These are phyloP conservation scores for Arion vulgaris DNA, from an alignment of 1,140 invertebrate genomes.

Conservation along the genomic window DNA sequence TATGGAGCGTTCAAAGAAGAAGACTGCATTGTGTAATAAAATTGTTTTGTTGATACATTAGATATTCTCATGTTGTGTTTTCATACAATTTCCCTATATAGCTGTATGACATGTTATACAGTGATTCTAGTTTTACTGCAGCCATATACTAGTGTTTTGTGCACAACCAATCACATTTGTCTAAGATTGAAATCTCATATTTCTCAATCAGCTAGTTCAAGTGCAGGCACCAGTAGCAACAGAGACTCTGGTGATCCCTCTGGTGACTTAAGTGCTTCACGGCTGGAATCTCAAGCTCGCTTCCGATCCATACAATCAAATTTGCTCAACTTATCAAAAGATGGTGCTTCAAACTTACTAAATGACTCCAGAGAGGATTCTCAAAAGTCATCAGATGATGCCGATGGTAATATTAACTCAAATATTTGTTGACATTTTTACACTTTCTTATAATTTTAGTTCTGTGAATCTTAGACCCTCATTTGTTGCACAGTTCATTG, in stretches of 20 bases:
- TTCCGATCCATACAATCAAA: background rate
- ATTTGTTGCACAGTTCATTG: no score
- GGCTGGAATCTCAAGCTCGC: background rate
- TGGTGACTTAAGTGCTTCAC: background rate
- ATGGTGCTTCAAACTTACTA: background rate
- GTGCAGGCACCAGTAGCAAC: background rate
- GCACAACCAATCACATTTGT: no score
- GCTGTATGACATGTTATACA: no score
- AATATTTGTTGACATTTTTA: background rate
- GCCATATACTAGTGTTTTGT: no score
- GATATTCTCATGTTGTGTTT: no score
- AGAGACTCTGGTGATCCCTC: background rate
- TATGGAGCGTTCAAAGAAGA: no score
- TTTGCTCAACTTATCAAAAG: background rate
- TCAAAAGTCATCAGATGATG: constrained; percentile 22
- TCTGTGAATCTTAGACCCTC: background rate
- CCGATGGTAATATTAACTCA: background rate
- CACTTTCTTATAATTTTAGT: background rate
- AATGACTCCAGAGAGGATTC: constrained; percentile 18
- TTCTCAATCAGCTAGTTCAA: background rate
- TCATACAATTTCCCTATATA: no score
- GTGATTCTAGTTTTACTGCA: no score
- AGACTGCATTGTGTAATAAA: no score
- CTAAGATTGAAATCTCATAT: no score
- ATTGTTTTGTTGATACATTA: no score